These are phyloP conservation scores for Drosophila setifemur DNA, from an alignment of 1,140 invertebrate genomes.

Conservation along the genomic window DNA sequence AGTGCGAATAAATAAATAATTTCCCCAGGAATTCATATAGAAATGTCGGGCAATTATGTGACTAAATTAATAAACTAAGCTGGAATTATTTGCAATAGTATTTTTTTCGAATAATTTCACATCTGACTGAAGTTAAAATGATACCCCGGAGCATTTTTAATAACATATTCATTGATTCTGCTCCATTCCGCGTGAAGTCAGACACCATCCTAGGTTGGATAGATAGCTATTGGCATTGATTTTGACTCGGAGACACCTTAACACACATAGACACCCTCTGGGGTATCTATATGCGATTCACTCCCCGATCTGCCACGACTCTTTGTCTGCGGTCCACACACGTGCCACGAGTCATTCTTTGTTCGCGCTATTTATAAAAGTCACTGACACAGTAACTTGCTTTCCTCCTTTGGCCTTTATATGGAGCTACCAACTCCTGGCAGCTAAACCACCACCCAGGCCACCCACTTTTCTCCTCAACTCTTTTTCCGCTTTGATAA, in stretches of 20 bases:
- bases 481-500: conserved; percentile 80
- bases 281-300: neutral
- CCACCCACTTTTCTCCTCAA: conserved; percentile 15
- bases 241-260: conserved; percentile 19
- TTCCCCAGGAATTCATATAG: conserved; percentile 23
- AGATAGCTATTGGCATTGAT: conserved; percentile 74
- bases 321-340: conserved; percentile 44
- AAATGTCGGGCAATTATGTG: conserved; percentile 15
- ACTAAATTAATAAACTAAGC: conserved; percentile 14
- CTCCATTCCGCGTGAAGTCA: conserved; percentile 30
- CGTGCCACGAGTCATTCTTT: conserved; percentile 64
- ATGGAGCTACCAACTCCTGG: conserved; percentile 51
- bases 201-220: conserved; percentile 39
- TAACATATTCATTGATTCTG: conserved; percentile 50
- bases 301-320: conserved; percentile 3
- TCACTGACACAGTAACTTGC: conserved; percentile 77
- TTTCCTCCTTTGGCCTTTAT: conserved; percentile 44
- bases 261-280: conserved; percentile 2
- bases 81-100: neutral
- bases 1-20: conserved; percentile 24
- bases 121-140: no score
- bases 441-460: neutral
- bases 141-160: no score
- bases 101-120: neutral
- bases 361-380: conserved; percentile 79